phyloP scores from a whole-genome alignment of 2,113 vertebrate genomes.

The Oreocharis arfaki region DNA sequence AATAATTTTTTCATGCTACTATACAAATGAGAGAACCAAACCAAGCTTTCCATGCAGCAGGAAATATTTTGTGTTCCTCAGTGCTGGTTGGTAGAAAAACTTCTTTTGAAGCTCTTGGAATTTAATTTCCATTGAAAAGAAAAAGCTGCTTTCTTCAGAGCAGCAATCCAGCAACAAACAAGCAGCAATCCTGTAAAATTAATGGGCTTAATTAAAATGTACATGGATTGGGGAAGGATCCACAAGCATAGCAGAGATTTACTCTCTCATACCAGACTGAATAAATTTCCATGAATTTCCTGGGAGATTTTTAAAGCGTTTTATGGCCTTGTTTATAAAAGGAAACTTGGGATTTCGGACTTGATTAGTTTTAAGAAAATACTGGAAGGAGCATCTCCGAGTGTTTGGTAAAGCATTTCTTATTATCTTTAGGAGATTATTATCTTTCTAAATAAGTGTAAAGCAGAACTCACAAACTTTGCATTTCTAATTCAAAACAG shows the following conservation, averaged over 20 bases:
- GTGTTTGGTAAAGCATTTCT: neutral
- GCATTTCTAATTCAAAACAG: neutral
- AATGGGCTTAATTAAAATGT: slow-evolving; percentile 54
- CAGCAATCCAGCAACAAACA: slow-evolving; percentile 13
- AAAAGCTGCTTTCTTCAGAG: neutral
- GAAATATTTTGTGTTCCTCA: neutral
- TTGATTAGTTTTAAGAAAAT: neutral
- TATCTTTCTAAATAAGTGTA: neutral
- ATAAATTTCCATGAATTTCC: slow-evolving; percentile 31
- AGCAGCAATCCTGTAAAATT: slow-evolving; percentile 36
- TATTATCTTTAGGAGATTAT: neutral
- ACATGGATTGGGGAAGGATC: neutral
- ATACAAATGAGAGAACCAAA: neutral
- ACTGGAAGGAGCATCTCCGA: neutral
- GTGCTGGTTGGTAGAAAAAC: neutral
- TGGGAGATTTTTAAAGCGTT: slow-evolving; percentile 5
- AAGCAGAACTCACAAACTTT: neutral
- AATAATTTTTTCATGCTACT: neutral
- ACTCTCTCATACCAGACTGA: neutral
- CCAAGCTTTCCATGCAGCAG: neutral
- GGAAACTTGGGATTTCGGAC: neutral
- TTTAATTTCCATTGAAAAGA: slow-evolving; percentile 2
- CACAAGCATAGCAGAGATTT: slow-evolving; percentile 2
- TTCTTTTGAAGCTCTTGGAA: neutral
- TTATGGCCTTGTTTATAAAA: slow-evolving; percentile 30